Evolutionary conservation across 1,140 invertebrate genomes (phyloP).

Genomic region (Monochamus saltuarius): DNA sequence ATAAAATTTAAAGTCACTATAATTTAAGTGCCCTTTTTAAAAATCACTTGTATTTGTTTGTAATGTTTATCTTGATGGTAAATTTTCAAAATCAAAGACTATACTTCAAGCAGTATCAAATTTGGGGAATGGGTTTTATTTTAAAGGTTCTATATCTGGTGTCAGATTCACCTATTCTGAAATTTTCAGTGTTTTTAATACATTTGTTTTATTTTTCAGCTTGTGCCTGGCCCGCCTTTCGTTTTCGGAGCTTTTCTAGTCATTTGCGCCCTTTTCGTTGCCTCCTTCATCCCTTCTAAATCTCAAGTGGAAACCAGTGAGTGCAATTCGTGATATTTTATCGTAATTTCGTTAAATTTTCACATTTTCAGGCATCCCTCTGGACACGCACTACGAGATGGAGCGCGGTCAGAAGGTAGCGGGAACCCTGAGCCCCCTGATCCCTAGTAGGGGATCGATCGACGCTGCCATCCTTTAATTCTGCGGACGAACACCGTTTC

Average conservation of each 20-base stretch:
- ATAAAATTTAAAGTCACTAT: too few relatives aligned
- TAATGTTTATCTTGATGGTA: too few relatives aligned
- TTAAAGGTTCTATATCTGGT: too few relatives aligned
- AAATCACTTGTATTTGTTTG: too few relatives aligned
- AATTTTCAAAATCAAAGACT: too few relatives aligned
- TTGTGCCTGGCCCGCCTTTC: conserved; percentile 99
- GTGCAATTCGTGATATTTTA: too few relatives aligned
- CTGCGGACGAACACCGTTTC: not conserved
- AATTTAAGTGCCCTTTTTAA: too few relatives aligned
- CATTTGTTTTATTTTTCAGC: conserved; percentile 42
- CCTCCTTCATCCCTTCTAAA: conserved; percentile 48
- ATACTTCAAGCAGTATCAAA: too few relatives aligned
- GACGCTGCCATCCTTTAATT: conserved; percentile 47
- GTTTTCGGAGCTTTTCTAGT: conserved; percentile 97
- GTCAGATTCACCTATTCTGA: too few relatives aligned
- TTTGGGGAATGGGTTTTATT: too few relatives aligned
- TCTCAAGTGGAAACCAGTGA: conserved; percentile 43
- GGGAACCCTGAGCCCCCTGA: conserved; percentile 75
- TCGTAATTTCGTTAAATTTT: conserved; percentile 17
- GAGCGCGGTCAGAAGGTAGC: conserved; percentile 71
- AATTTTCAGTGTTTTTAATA: conserved; percentile 16
- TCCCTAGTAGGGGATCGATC: conserved; percentile 60
- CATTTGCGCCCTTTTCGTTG: conserved; percentile 72
- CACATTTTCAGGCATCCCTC: conserved; percentile 66
- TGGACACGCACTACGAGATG: conserved; percentile 77